Conservation (phyloP, 2,113 vertebrate species). For the Myrmecobius fasciatus region DNA sequence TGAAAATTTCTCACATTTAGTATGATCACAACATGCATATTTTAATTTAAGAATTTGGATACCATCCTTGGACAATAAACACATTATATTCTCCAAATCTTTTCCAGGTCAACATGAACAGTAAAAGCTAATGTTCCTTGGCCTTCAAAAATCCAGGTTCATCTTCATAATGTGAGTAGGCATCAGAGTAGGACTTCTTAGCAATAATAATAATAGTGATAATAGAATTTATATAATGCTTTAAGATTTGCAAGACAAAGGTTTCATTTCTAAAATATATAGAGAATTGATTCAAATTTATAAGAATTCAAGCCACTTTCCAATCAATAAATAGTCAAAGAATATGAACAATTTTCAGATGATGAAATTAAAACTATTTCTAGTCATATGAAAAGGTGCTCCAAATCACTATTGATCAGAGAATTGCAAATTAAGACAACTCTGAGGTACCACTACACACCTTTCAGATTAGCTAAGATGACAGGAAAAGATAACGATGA, state of each 20-base stretch:
- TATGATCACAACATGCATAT: neutral
- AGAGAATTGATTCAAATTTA: too few relatives aligned
- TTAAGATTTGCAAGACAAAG: neutral
- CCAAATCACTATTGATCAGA: too few relatives aligned
- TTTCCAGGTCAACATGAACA: neutral
- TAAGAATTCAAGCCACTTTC: too few relatives aligned
- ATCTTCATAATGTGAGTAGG: neutral
- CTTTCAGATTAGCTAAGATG: too few relatives aligned
- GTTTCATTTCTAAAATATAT: too few relatives aligned
- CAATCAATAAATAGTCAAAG: too few relatives aligned
- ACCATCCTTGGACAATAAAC: neutral
- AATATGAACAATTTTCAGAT: too few relatives aligned
- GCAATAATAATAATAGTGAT: neutral
- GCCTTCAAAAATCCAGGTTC: neutral
- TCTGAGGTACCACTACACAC: too few relatives aligned
- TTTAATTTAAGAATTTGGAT: slow-evolving; percentile 20
- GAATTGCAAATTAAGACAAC: too few relatives aligned
- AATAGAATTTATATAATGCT: neutral
- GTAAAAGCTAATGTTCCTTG: neutral
- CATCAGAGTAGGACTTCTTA: neutral
- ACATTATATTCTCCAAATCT: neutral
- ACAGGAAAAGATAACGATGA: too few relatives aligned
- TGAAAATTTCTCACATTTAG: neutral
- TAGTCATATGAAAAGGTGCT: too few relatives aligned
- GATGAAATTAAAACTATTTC: too few relatives aligned